Conservation (phyloP, 2,797 vertebrate species). For the Sylvia borin region DNA sequence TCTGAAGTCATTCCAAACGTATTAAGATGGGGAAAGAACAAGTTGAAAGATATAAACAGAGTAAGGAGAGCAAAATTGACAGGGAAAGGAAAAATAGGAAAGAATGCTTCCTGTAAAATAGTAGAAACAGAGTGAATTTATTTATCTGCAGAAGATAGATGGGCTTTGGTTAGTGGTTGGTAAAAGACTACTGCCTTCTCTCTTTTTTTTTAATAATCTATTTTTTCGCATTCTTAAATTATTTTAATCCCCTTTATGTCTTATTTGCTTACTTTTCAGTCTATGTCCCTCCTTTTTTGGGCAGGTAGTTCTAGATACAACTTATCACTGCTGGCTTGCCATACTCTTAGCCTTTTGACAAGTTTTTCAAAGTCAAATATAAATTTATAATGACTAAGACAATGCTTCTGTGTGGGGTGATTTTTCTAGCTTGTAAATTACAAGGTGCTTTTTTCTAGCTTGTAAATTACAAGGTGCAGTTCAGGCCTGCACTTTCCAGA, state of each 20-base stretch:
- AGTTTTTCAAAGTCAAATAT: not conserved
- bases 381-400: not conserved
- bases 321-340: not conserved
- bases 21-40: not conserved
- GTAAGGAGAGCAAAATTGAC: not conserved
- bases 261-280: not conserved
- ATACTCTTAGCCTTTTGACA: not conserved
- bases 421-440: not conserved
- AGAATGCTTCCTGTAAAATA: not conserved
- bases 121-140: not conserved
- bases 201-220: not conserved
- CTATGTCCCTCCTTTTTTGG: not conserved
- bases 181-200: not conserved
- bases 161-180: not conserved
- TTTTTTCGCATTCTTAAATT: not conserved
- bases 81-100: not conserved
- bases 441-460: not conserved
- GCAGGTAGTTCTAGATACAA: not conserved
- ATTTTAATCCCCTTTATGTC: not conserved
- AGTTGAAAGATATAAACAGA: not conserved
- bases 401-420: not conserved
- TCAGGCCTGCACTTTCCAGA: not conserved
- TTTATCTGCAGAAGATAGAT: not conserved
- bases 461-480: not conserved
- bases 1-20: not conserved